Evolutionary conservation across 1,140 invertebrate species (phyloP), one percentile per base, ranked within the genome.

Genomic region (Zaprionus africanus): DNA sequence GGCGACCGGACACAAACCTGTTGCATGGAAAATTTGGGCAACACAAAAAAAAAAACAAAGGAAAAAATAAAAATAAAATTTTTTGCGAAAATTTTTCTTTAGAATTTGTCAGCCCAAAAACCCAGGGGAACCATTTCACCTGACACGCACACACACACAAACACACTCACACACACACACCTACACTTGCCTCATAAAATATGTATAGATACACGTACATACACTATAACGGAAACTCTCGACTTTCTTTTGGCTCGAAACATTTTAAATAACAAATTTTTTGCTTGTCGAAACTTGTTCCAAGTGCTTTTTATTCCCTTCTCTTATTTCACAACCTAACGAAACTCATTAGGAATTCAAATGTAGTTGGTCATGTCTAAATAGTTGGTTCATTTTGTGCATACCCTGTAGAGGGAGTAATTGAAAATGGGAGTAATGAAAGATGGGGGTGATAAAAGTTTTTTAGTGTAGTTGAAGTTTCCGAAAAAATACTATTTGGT

Each of bases 191-290:
- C 9, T 51, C 15, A 26, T 41, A 26, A 56, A 56, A 56, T 31
- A 56, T 56, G 22, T 56, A 56, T 56, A 28, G 19, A 24, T 24
- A 51, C 46, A 51, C 46, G 46, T 51, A 46, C n/a, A 46, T 49
- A 49, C 19, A 51, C 19, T 51, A 51, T 51, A 49, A 24, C 46
- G 46, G 4, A 13, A 13, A 51, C 46, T 24, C 12, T 19, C 19
- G 19, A 51, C 19, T 51, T 51, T 51, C 46, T 51, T 41, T 57
- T 36, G 15, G 26, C 63, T 56, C 26, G 22, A 24, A 56, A 56
- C 63, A 65, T 81, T 81, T 81, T 82, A 82, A 82, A 82, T 82
- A 82, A 82, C 82, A 75, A 82, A 82, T 82, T 82, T 51, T n/a
- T 51, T 51, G 17, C 70, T 76, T 74, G 82, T 82, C 67, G 80